These are phyloP conservation scores for Saimiri boliviensis DNA, from an alignment of 2,113 vertebrate genomes.

Conservation along the genomic window DNA sequence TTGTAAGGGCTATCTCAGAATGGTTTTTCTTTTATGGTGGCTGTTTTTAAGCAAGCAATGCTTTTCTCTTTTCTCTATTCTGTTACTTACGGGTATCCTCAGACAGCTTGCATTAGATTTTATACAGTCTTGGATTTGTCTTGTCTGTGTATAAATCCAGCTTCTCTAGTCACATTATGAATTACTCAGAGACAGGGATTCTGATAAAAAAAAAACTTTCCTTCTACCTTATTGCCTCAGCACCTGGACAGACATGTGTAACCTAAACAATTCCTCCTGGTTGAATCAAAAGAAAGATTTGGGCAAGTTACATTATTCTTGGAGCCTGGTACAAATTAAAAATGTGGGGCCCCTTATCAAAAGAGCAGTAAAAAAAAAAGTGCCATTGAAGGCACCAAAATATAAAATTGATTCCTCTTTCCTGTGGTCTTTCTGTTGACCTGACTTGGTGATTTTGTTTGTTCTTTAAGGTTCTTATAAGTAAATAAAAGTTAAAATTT, in stretches of 20 bases:
- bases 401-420: not conserved
- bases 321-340: not conserved
- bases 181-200: not conserved
- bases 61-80: not conserved
- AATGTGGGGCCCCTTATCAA: not conserved
- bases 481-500: not conserved
- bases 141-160: not conserved
- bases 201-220: not conserved
- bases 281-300: not conserved
- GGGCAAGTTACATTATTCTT: not conserved
- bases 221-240: not conserved
- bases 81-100: rapidly evolving
- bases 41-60: not conserved
- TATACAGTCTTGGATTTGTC: not conserved
- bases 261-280: not conserved
- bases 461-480: not conserved
- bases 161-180: not conserved
- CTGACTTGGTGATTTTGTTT: not conserved
- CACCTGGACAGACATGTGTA: not conserved
- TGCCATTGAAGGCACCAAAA: not conserved
- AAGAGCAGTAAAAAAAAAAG: not conserved
- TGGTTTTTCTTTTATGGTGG: not conserved
- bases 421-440: not conserved
- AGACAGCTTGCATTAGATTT: not conserved
- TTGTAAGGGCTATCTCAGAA: not conserved